Percentiles rank a stretch among this genome's conserved stretches.
Evolutionary conservation across 2,797 vertebrate species (phyloP).

Genomic region (Neosilurus hyrtlii): DNA sequence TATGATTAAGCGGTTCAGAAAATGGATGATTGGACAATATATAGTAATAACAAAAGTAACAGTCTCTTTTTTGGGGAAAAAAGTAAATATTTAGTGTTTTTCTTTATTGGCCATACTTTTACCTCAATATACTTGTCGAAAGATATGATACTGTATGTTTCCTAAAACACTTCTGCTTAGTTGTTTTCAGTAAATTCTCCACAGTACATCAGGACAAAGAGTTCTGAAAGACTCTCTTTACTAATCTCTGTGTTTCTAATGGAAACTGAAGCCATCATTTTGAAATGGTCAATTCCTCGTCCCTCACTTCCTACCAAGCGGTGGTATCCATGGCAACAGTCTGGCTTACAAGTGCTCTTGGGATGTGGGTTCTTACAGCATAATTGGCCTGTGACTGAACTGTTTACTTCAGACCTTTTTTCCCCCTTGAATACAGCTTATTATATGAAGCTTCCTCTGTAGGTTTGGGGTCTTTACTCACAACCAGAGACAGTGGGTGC

Average conservation of each 20-base stretch:
- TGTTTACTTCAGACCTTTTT: constrained; percentile 36
- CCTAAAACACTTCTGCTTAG: too few relatives aligned
- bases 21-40: too few relatives aligned
- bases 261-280: constrained; percentile 48
- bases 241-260: constrained; percentile 52
- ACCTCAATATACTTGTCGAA: too few relatives aligned
- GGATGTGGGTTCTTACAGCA: constrained; percentile 67
- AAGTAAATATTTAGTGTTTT: too few relatives aligned
- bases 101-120: too few relatives aligned
- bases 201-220: constrained; percentile 40
- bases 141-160: too few relatives aligned
- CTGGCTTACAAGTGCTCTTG: constrained; percentile 67
- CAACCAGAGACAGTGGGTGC: neutral
- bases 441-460: neutral
- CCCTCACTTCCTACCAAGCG: constrained; percentile 55
- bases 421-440: neutral
- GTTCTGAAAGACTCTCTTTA: constrained; percentile 39
- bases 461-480: neutral
- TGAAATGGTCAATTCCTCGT: constrained; percentile 50
- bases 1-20: too few relatives aligned
- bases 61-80: too few relatives aligned
- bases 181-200: too few relatives aligned
- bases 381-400: constrained; percentile 64
- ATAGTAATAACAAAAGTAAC: too few relatives aligned
- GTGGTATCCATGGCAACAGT: constrained; percentile 73